Conservation (phyloP, 2,888 invertebrate genomes). For the Caenorhabditis drosophilae region DNA sequence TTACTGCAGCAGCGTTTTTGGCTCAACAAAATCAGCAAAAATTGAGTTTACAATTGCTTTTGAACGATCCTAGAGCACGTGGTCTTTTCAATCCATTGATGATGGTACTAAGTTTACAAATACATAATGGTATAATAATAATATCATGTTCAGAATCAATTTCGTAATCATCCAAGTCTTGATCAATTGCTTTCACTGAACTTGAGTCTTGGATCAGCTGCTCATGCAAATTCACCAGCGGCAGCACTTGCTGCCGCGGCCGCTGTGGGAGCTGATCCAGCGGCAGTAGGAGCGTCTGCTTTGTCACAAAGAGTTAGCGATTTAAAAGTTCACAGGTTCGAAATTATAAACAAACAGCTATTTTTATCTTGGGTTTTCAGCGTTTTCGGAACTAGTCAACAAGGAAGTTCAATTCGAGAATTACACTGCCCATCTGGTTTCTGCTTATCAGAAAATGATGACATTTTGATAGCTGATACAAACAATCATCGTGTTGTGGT, state of each 20-base stretch:
- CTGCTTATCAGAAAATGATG: conserved; percentile 59
- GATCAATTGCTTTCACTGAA: conserved; percentile 10
- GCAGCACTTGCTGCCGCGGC: conserved; percentile 10
- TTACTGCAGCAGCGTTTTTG: conserved; percentile 8
- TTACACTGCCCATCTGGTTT: conserved; percentile 64
- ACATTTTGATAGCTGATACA: conserved; percentile 63
- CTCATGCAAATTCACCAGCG: conserved; percentile 1
- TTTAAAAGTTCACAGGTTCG: conserved; percentile 36
- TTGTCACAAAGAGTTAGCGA: conserved; percentile 19
- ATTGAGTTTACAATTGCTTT: no score
- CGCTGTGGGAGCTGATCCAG: conserved; percentile 1
- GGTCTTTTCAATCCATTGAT: no score
- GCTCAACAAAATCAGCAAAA: conserved; percentile 3
- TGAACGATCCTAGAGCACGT: no score
- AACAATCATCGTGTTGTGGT: conserved; percentile 65
- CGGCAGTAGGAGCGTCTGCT: background rate
- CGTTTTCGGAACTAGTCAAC: conserved; percentile 52
- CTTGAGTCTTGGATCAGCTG: conserved; percentile 12
- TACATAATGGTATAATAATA: no score
- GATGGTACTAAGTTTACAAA: no score
- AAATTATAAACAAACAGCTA: no score
- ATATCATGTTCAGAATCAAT: background rate
- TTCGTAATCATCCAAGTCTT: background rate
- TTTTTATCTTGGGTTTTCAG: no score
- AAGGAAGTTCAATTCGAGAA: conserved; percentile 52